phyloP scores from a whole-genome alignment of 2,113 vertebrate genomes.

The Pomatostomus ruficeps region DNA sequence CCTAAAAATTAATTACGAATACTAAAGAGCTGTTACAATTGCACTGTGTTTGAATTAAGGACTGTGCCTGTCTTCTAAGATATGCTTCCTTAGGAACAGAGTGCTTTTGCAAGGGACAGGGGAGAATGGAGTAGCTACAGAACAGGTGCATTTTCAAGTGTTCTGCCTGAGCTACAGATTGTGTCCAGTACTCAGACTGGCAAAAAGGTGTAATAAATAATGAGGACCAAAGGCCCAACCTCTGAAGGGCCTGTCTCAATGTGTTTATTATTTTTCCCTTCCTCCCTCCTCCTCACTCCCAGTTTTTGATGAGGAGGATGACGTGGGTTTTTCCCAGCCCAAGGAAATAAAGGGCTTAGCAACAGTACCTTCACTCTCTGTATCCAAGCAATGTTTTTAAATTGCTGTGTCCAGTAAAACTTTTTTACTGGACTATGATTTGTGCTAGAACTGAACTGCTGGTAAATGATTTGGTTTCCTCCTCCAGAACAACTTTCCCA shows the following conservation, averaged over 20 bases:
- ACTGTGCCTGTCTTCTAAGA: background rate
- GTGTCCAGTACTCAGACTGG: background rate
- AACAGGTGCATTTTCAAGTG: background rate
- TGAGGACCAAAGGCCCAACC: background rate
- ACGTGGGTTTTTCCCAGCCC: background rate
- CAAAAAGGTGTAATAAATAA: background rate
- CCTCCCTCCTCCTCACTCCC: background rate
- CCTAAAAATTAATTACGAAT: conserved; percentile 46
- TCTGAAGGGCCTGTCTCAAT: background rate
- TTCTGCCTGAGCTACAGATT: background rate
- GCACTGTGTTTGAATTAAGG: background rate
- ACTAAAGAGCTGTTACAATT: conserved; percentile 37
- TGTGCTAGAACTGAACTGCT: background rate
- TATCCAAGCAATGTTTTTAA: background rate
- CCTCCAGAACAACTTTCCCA: background rate
- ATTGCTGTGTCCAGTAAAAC: background rate
- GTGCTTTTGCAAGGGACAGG: background rate
- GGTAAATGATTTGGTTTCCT: background rate
- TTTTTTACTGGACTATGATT: conserved; percentile 15
- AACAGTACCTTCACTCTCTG: background rate
- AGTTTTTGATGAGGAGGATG: background rate
- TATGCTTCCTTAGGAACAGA: background rate
- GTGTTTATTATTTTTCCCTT: background rate
- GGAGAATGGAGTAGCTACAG: background rate
- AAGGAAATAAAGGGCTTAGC: background rate